These are phyloP conservation scores for Nebria ingens DNA, from an alignment of 1,140 invertebrate species.

Conservation along the genomic window DNA sequence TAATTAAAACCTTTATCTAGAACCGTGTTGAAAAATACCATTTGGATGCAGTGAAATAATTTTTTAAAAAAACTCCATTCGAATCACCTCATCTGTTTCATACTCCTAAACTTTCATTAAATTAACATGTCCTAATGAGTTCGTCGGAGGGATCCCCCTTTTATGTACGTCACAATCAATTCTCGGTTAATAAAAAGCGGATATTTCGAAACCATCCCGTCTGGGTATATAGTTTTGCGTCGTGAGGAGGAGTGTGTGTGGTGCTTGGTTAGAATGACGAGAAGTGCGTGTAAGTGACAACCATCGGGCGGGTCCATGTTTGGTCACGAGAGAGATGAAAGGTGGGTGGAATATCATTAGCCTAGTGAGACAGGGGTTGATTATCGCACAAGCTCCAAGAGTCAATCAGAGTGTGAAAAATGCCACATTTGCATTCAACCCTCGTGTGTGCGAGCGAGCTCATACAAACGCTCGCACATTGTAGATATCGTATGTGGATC, in stretches of 20 bases:
- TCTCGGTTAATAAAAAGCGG: constrained; percentile 1
- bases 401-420: constrained; percentile 8
- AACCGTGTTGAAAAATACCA: too few species aligned
- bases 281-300: constrained; percentile 6
- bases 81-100: too few species aligned
- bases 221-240: neutral
- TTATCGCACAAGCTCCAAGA: constrained; percentile 5
- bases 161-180: neutral
- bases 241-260: neutral
- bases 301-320: neutral
- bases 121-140: too few species aligned
- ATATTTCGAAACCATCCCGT: constrained; percentile 3
- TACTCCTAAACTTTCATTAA: too few species aligned
- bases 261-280: too few species aligned
- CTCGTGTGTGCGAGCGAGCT: too few species aligned
- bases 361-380: constrained; percentile 2
- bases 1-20: too few species aligned
- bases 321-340: neutral
- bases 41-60: too few species aligned
- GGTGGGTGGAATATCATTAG: neutral
- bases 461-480: too few species aligned
- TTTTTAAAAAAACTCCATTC: too few species aligned
- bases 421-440: constrained; percentile 8
- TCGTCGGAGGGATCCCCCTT: too few species aligned
- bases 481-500: too few species aligned